Evolutionary conservation across 2,888 invertebrate genomes (phyloP).

Genomic region (Eulithis testata): DNA sequence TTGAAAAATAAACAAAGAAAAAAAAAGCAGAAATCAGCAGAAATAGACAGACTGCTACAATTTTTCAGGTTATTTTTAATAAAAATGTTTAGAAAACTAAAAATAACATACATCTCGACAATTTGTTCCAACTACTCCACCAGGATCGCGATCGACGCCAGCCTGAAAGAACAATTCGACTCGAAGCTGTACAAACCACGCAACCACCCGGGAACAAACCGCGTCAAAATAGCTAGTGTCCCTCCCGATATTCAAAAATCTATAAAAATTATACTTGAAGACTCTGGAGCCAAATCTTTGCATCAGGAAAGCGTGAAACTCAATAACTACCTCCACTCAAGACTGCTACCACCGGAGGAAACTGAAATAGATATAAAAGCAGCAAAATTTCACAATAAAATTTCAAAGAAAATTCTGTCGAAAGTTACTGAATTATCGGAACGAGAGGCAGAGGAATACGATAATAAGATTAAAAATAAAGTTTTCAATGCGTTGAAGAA

Average conservation of each 20-base stretch:
- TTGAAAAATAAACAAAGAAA: too few relatives aligned
- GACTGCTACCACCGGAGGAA: slow-evolving; percentile 87
- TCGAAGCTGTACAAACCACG: slow-evolving; percentile 85
- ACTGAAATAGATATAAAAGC: slow-evolving; percentile 76
- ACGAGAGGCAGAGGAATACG: slow-evolving; percentile 68
- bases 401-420: slow-evolving; percentile 63
- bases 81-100: slow-evolving; percentile 73
- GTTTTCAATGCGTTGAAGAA: slow-evolving; percentile 84
- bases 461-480: slow-evolving; percentile 79
- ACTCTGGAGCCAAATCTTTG: slow-evolving; percentile 84
- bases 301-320: slow-evolving; percentile 82
- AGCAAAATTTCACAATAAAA: slow-evolving; percentile 64
- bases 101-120: slow-evolving; percentile 51
- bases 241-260: slow-evolving; percentile 86
- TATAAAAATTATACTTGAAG: slow-evolving; percentile 82
- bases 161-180: slow-evolving; percentile 75
- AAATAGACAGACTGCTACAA: background rate
- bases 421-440: slow-evolving; percentile 54
- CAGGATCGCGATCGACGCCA: slow-evolving; percentile 79
- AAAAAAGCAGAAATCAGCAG: background rate
- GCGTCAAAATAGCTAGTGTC: slow-evolving; percentile 78
- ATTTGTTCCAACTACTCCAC: slow-evolving; percentile 63
- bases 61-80: slow-evolving; percentile 55
- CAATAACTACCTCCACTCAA: slow-evolving; percentile 84
- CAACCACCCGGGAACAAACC: slow-evolving; percentile 89